Conservation (phyloP, 2,113 vertebrate species). For the Cathartes aura region DNA sequence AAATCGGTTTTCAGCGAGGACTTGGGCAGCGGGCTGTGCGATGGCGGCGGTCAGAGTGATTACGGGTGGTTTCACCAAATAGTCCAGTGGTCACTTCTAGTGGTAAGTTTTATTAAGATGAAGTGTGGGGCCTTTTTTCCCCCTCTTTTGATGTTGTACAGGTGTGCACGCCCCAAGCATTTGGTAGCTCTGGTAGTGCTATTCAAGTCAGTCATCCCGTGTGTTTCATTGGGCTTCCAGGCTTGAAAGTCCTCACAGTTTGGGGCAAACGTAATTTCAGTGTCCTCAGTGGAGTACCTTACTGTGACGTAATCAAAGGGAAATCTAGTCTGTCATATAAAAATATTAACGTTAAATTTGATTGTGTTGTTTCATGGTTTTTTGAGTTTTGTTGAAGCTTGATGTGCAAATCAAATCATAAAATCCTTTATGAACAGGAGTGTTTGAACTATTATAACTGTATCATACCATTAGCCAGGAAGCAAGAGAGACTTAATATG, state of each 20-base stretch:
- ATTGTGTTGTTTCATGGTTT: neutral
- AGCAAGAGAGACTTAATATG: neutral
- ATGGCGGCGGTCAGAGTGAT: rapidly evolving
- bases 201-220: neutral
- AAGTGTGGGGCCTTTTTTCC: neutral
- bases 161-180: rapidly evolving
- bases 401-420: neutral
- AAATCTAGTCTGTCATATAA: neutral
- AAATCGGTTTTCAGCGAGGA: neutral
- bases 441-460: neutral
- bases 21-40: neutral
- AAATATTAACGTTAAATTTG: neutral
- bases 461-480: neutral
- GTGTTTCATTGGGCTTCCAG: neutral
- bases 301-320: neutral
- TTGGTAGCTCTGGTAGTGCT: neutral
- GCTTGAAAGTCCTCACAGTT: neutral
- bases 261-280: neutral
- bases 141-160: neutral
- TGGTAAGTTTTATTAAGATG: neutral
- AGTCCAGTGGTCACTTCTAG: neutral
- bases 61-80: neutral
- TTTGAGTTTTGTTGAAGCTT: neutral
- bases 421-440: neutral
- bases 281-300: neutral